Conservation (phyloP, 2,113 vertebrate species). For the Paradisaea rubra region DNA sequence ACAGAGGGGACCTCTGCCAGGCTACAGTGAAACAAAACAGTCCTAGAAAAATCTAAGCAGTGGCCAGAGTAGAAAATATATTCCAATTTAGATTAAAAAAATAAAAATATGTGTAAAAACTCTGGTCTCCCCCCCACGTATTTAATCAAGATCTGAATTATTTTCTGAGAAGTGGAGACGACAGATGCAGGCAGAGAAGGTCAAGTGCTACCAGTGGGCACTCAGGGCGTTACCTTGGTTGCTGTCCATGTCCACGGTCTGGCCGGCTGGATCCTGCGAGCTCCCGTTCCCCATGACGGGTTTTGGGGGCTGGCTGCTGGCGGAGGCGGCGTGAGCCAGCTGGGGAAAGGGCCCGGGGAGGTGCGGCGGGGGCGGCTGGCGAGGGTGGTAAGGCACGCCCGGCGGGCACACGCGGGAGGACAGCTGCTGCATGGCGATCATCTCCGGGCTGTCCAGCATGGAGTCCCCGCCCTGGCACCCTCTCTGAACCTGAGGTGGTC, state of each 20-base stretch:
- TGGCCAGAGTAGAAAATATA: neutral
- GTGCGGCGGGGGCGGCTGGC: conserved; percentile 64
- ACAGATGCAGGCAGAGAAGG: neutral
- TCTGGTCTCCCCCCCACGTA: rapidly evolving
- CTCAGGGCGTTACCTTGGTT: conserved; percentile 51
- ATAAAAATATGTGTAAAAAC: rapidly evolving
- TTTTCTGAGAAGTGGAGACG: neutral
- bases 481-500: conserved; percentile 69
- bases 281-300: conserved; percentile 38
- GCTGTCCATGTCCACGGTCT: conserved; percentile 44
- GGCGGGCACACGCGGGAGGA: conserved; percentile 87
- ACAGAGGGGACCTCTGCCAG: neutral
- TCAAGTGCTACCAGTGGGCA: rapidly evolving
- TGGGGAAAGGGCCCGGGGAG: conserved; percentile 72
- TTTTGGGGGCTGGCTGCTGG: conserved; percentile 44
- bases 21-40: neutral
- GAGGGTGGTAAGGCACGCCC: conserved; percentile 73
- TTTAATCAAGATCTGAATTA: neutral
- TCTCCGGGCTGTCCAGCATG: conserved; percentile 98
- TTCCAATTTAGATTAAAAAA: neutral
- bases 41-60: neutral
- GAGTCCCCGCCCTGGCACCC: conserved; percentile 81
- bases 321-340: conserved; percentile 66
- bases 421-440: conserved; percentile 97
- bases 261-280: conserved; percentile 4